Evolutionary conservation across 2,113 vertebrate species (phyloP).

Genomic region (Corythornis madagascariensis): DNA sequence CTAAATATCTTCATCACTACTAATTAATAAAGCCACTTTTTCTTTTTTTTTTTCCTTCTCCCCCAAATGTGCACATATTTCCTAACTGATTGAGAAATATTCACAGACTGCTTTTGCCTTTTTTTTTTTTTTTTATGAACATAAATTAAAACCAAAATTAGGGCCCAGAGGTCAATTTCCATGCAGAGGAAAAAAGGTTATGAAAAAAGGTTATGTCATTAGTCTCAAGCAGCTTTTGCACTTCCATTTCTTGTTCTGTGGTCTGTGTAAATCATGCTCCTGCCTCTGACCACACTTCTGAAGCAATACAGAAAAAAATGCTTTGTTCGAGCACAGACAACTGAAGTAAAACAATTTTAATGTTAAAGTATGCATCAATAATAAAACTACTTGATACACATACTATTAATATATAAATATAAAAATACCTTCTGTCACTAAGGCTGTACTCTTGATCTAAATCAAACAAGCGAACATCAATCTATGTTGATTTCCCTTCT

Average conservation of each 20-base stretch:
- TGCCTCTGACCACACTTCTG: neutral
- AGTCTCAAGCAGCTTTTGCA: neutral
- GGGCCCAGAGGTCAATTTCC: neutral
- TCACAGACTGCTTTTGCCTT: neutral
- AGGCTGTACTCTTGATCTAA: neutral
- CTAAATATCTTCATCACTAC: neutral
- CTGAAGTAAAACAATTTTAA: neutral
- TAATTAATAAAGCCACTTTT: neutral
- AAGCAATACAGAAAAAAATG: neutral
- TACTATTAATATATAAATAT: neutral
- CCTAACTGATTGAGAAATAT: neutral
- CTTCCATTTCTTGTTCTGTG: neutral
- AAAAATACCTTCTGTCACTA: neutral
- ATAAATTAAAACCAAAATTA: neutral
- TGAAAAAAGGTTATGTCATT: neutral
- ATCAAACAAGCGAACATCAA: neutral
- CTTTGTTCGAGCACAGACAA: neutral
- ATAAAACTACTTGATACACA: neutral
- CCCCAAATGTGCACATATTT: neutral
- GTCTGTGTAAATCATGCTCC: neutral
- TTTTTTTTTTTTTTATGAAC: neutral
- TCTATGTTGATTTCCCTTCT: neutral
- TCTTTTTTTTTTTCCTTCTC: neutral
- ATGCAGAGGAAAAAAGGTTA: neutral
- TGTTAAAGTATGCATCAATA: neutral